These are phyloP conservation scores for Xiphias gladius DNA, from an alignment of 2,113 vertebrate species.

Conservation along the genomic window DNA sequence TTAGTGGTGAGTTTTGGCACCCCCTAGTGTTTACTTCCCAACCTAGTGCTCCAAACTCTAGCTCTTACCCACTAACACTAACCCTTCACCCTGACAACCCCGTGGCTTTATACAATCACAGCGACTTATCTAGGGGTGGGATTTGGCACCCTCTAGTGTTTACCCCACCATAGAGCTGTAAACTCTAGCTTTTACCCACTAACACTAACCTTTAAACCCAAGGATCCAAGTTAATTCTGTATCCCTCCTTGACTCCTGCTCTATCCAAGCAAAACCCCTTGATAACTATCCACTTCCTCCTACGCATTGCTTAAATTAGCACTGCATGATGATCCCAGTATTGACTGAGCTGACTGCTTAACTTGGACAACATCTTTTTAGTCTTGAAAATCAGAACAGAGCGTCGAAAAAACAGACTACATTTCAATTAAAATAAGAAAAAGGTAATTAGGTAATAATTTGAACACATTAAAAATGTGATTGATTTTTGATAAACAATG, in stretches of 20 bases:
- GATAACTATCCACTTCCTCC: conserved; percentile 23
- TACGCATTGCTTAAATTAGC: neutral
- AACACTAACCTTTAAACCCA: conserved; percentile 78
- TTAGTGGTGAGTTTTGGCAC: conserved; percentile 98
- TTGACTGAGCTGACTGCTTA: neutral
- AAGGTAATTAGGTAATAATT: neutral
- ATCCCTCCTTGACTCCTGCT: conserved; percentile 48
- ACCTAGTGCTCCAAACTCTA: conserved; percentile 76
- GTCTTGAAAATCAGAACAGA: neutral
- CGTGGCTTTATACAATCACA: conserved; percentile 83
- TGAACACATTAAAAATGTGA: neutral
- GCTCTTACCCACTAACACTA: conserved; percentile 89
- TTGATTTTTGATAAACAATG: neutral
- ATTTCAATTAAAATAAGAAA: neutral
- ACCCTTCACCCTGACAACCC: conserved; percentile 71
- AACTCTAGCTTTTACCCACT: conserved; percentile 83
- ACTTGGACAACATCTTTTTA: neutral
- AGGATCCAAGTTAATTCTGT: conserved; percentile 21
- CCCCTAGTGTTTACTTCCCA: conserved; percentile 84
- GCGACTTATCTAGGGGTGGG: conserved; percentile 93
- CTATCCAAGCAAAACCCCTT: conserved; percentile 35
- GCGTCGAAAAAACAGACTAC: neutral
- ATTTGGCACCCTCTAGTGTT: conserved; percentile 90
- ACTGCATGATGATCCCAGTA: conserved; percentile 46
- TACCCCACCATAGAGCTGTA: conserved; percentile 64